Evolutionary conservation across 30 jellyfish, hydroid and myxozoan species (phyloP).

Genomic region (Sanderia malayensis): DNA sequence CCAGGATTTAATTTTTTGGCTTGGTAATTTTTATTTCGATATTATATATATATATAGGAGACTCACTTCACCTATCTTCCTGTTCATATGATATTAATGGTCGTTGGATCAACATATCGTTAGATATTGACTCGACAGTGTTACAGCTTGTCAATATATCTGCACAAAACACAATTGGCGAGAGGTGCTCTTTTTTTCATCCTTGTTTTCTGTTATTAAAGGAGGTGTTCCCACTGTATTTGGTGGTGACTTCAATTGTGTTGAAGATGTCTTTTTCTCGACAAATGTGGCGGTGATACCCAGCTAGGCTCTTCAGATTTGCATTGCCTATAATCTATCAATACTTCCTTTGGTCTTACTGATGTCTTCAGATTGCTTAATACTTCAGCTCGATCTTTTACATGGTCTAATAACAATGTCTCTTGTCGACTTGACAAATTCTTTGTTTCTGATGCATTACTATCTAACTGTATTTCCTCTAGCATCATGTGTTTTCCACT

Average conservation of each 20-base stretch:
- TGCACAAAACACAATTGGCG: not conserved
- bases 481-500: not conserved
- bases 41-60: too few species aligned
- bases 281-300: conserved; percentile 13
- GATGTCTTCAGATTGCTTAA: not conserved
- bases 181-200: not conserved
- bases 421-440: not conserved
- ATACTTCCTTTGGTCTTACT: not conserved
- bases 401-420: conserved; percentile 4
- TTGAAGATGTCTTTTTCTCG: conserved; percentile 16
- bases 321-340: not conserved
- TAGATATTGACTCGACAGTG: not conserved
- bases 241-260: conserved; percentile 22
- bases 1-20: too few species aligned
- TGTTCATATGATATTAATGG: not conserved
- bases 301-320: not conserved
- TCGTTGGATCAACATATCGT: not conserved
- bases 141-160: conserved; percentile 5
- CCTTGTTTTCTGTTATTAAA: not conserved
- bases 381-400: not conserved
- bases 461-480: not conserved
- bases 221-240: conserved; percentile 3
- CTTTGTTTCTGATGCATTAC: not conserved
- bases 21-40: too few species aligned
- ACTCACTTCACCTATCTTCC: too few species aligned